These are phyloP conservation scores for Drosophila mercatorum DNA, from an alignment of 2,888 invertebrate species.

Conservation along the genomic window DNA sequence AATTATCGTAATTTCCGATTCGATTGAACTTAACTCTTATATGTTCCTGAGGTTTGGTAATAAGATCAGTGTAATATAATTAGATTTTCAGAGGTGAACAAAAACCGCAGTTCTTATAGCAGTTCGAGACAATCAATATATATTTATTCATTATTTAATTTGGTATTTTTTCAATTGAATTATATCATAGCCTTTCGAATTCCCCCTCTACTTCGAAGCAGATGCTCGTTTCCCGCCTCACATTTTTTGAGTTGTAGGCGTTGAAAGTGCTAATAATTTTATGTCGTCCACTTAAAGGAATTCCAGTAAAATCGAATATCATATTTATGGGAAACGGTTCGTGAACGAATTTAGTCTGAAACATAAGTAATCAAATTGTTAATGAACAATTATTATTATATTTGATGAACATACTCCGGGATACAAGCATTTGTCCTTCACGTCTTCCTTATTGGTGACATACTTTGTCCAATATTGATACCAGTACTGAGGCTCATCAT, in stretches of 20 bases:
- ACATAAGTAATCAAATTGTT: background rate
- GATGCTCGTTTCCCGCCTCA: background rate
- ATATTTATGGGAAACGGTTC: background rate
- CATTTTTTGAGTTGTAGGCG: background rate
- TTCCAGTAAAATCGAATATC: background rate
- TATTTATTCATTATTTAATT: too few relatives aligned
- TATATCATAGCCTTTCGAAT: background rate
- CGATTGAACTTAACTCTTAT: too few relatives aligned
- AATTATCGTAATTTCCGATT: too few relatives aligned
- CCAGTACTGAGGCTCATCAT: constrained; percentile 22
- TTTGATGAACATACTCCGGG: constrained; percentile 25
- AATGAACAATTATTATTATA: too few relatives aligned
- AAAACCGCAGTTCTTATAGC: too few relatives aligned
- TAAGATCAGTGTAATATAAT: too few relatives aligned
- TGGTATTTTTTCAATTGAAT: too few relatives aligned
- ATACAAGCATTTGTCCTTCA: constrained; percentile 21
- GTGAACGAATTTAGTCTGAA: constrained; percentile 14
- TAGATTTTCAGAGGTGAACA: too few relatives aligned
- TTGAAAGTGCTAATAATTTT: background rate
- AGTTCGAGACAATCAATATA: too few relatives aligned
- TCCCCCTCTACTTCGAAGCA: background rate
- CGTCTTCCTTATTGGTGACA: constrained; percentile 20
- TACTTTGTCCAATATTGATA: constrained; percentile 23
- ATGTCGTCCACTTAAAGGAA: background rate
- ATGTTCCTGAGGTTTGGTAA: too few relatives aligned